A percentile compares a stretch with the other conserved stretches of the same genome.
These are phyloP conservation scores for Speoplatyrhinus poulsoni DNA, from an alignment of 2,113 vertebrate genomes.

Conservation along the genomic window DNA sequence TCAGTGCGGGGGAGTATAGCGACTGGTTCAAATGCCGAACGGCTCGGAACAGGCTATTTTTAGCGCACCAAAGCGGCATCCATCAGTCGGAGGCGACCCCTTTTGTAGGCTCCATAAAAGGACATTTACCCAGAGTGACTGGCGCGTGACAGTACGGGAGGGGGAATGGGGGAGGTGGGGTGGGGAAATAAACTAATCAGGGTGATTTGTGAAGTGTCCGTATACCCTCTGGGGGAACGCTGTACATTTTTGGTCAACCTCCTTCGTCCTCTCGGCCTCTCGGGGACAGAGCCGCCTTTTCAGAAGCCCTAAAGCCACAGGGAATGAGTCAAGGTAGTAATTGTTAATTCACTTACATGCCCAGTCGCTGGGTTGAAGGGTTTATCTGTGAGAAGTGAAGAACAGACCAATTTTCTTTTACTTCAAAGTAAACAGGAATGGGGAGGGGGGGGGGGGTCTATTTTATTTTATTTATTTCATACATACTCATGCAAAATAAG, in stretches of 20 bases:
- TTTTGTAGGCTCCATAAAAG: conserved; percentile 1
- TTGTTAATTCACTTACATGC: conserved; percentile 58
- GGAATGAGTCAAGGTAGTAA: conserved; percentile 24
- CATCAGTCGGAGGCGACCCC: background rate
- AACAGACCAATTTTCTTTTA: conserved; percentile 40
- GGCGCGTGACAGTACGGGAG: background rate
- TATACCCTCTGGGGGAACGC: background rate
- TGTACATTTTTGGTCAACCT: conserved; percentile 16
- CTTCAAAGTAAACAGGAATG: conserved; percentile 49
- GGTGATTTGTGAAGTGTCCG: conserved; percentile 1
- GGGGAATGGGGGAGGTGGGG: no score
- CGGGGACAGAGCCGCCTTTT: conserved; percentile 22
- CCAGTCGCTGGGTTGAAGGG: conserved; percentile 44
- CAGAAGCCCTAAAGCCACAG: conserved; percentile 22
- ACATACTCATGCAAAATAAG: no score
- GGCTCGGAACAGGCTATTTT: background rate
- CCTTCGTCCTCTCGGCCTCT: conserved; percentile 12
- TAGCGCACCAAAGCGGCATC: background rate
- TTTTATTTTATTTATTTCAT: no score
- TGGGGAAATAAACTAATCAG: conserved; percentile 4
- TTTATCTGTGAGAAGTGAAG: conserved; percentile 42
- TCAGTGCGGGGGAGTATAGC: background rate
- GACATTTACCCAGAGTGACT: background rate
- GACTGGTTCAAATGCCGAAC: background rate
- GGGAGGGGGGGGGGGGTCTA: conserved; percentile 17